These are phyloP conservation scores for Amblyornis subalaris DNA, from an alignment of 2,113 vertebrate genomes.

Conservation along the genomic window DNA sequence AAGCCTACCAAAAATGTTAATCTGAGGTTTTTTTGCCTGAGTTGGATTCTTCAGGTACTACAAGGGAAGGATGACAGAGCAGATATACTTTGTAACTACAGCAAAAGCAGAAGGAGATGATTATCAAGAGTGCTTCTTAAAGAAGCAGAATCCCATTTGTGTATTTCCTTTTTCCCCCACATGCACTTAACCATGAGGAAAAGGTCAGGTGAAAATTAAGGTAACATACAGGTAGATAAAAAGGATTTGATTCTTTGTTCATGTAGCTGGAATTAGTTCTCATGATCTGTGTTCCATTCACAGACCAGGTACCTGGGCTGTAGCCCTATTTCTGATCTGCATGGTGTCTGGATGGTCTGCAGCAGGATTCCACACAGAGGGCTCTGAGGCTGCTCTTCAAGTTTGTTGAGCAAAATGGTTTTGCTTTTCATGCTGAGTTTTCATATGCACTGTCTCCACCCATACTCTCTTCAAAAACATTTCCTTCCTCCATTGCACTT, in stretches of 20 bases:
- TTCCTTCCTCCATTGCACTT: neutral
- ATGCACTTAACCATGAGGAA: neutral
- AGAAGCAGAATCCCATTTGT: neutral
- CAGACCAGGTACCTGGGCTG: neutral
- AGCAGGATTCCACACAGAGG: neutral
- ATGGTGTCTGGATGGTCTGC: fast-evolving
- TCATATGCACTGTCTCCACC: neutral
- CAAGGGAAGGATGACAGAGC: neutral
- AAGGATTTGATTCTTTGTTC: neutral
- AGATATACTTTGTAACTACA: neutral
- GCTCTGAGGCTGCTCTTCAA: neutral
- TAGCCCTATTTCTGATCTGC: neutral
- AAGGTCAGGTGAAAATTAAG: neutral
- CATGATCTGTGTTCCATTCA: neutral
- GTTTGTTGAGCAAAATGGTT: neutral
- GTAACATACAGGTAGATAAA: neutral
- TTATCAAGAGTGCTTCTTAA: neutral
- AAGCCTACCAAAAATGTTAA: neutral
- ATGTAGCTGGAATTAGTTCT: neutral
- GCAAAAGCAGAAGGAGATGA: neutral
- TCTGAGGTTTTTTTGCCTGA: neutral
- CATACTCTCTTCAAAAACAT: neutral
- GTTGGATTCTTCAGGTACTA: neutral
- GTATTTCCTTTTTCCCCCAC: neutral
- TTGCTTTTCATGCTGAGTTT: neutral